Percentiles rank a stretch among this genome's conserved stretches.
phyloP scores from a whole-genome alignment of 2,888 invertebrate genomes.

The Tenthredo mesomela region DNA sequence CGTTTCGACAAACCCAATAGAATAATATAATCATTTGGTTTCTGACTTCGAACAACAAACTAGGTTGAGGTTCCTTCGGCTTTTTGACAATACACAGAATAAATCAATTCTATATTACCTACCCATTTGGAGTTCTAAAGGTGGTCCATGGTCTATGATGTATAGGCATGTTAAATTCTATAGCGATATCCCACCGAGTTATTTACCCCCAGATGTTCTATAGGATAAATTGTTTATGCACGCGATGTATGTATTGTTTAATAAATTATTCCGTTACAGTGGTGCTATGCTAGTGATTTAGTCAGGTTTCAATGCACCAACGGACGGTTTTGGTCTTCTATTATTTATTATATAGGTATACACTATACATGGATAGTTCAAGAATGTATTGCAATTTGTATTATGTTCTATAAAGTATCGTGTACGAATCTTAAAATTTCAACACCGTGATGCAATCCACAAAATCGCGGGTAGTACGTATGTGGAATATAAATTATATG shows the following conservation, averaged over 20 bases:
- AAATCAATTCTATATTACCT: conserved; percentile 10
- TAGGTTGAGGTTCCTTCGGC: background rate
- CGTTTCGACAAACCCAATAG: background rate
- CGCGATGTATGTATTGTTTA: conserved; percentile 18
- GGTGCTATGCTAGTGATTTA: conserved; percentile 9
- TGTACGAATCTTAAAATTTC: background rate
- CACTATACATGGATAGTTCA: background rate
- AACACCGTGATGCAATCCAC: background rate
- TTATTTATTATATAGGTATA: background rate
- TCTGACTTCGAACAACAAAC: background rate
- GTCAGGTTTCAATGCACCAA: conserved; percentile 13
- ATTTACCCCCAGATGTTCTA: conserved; percentile 11
- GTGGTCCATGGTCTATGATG: background rate
- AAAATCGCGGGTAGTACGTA: background rate
- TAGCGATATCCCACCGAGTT: background rate
- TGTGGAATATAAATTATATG: background rate
- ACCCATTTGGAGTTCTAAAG: background rate
- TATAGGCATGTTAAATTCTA: background rate
- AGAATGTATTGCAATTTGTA: background rate
- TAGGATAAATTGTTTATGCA: conserved; percentile 25
- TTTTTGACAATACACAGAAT: background rate
- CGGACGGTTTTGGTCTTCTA: background rate
- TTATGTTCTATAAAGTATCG: background rate
- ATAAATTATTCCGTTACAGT: background rate
- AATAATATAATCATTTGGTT: background rate